phyloP scores from a whole-genome alignment of 2,888 invertebrate species.

The Dasypogon diadema region DNA sequence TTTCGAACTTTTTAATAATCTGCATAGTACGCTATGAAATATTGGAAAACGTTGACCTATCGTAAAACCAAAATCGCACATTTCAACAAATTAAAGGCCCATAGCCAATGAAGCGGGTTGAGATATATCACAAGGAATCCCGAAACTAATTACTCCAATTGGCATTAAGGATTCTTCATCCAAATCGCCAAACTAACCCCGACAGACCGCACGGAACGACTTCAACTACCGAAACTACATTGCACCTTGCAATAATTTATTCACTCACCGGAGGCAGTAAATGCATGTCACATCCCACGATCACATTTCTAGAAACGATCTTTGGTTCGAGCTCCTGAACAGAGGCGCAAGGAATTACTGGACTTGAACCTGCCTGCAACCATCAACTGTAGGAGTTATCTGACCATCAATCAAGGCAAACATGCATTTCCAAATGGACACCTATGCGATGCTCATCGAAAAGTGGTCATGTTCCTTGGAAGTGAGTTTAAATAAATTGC shows the following conservation, averaged over 20 bases:
- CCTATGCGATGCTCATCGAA: neutral
- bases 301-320: neutral
- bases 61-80: no score
- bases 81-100: no score
- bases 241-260: neutral
- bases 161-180: no score
- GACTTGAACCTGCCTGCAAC: neutral
- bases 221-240: no score
- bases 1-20: no score
- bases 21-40: no score
- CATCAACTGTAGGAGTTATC: neutral
- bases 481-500: neutral
- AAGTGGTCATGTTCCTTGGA: neutral
- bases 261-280: neutral
- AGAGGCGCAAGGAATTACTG: neutral
- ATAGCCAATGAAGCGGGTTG: no score
- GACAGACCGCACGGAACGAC: no score
- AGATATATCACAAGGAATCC: no score
- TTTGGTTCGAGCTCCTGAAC: neutral
- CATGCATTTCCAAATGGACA: neutral
- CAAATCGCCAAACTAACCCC: no score
- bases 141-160: no score
- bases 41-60: no score
- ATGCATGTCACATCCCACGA: neutral
- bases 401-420: slow-evolving; percentile 2